Conservation (phyloP, 1,140 invertebrate genomes). For the Nasonia longicornis region DNA sequence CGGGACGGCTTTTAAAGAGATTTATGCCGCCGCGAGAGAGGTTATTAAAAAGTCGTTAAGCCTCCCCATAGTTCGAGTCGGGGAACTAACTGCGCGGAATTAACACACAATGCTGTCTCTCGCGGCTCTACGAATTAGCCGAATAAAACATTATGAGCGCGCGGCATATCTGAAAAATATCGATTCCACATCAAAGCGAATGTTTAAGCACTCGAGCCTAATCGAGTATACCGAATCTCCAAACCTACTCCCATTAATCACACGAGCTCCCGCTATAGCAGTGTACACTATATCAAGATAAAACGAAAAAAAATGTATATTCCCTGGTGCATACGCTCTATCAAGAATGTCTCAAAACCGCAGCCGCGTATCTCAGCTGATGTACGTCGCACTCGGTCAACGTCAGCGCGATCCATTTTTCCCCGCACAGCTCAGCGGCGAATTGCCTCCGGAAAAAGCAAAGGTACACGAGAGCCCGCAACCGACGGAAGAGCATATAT, state of each 20-base stretch:
- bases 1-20: slow-evolving; percentile 14
- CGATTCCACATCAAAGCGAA: too few relatives aligned
- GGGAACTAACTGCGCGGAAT: neutral
- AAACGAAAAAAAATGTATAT: too few relatives aligned
- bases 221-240: too few relatives aligned
- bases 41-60: slow-evolving; percentile 30
- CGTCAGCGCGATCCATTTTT: neutral
- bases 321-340: too few relatives aligned
- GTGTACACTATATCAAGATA: too few relatives aligned
- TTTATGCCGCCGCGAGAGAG: neutral
- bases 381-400: neutral
- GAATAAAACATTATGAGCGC: neutral
- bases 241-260: too few relatives aligned
- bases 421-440: too few relatives aligned
- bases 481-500: neutral
- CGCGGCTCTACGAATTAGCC: neutral
- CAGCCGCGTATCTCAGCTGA: neutral
- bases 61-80: neutral
- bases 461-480: neutral
- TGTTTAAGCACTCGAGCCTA: too few relatives aligned
- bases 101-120: neutral
- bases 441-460: neutral
- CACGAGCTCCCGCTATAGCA: too few relatives aligned
- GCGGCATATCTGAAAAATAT: too few relatives aligned
- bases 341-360: neutral